Evolutionary conservation across 1,140 invertebrate genomes (phyloP).

Genomic region (Leguminivora glycinivorella): DNA sequence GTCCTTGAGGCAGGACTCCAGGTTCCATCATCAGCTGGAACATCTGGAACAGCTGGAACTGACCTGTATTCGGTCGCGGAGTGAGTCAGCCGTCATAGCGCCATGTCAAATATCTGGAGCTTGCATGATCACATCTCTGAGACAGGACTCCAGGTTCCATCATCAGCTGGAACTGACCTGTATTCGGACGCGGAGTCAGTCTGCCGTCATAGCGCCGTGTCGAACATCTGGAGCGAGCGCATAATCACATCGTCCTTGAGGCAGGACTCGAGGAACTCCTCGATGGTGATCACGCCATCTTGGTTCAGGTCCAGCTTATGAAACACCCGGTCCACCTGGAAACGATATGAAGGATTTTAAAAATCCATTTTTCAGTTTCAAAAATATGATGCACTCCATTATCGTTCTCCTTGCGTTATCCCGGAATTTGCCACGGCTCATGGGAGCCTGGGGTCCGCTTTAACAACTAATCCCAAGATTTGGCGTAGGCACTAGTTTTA

Average conservation of each 20-base stretch:
- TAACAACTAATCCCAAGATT: too few relatives aligned
- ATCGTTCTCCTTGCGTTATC: too few relatives aligned
- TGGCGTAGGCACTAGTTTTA: too few relatives aligned
- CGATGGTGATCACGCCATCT: conserved; percentile 96
- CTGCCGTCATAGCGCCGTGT: conserved; percentile 85
- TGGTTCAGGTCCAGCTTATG: conserved; percentile 95
- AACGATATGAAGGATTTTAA: conserved; percentile 1
- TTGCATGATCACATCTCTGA: conserved; percentile 91
- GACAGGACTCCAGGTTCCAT: conserved; percentile 94
- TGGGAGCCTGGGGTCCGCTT: too few relatives aligned
- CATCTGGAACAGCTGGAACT: too few relatives aligned
- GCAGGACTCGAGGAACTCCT: conserved; percentile 97
- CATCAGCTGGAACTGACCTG: conserved; percentile 39
- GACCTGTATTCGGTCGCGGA: conserved; percentile 27
- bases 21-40: too few relatives aligned
- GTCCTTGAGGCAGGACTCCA: conserved; percentile 96
- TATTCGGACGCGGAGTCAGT: conserved; percentile 48
- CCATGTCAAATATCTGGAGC: conserved; percentile 86
- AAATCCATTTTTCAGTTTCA: too few relatives aligned
- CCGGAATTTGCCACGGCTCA: too few relatives aligned
- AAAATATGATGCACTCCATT: too few relatives aligned
- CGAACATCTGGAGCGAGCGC: conserved; percentile 90
- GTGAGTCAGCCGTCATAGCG: conserved; percentile 83
- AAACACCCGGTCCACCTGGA: conserved; percentile 89
- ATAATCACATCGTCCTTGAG: conserved; percentile 93